These are phyloP conservation scores for Hydrophis major DNA, from an alignment of 2,797 vertebrate species.

Conservation along the genomic window DNA sequence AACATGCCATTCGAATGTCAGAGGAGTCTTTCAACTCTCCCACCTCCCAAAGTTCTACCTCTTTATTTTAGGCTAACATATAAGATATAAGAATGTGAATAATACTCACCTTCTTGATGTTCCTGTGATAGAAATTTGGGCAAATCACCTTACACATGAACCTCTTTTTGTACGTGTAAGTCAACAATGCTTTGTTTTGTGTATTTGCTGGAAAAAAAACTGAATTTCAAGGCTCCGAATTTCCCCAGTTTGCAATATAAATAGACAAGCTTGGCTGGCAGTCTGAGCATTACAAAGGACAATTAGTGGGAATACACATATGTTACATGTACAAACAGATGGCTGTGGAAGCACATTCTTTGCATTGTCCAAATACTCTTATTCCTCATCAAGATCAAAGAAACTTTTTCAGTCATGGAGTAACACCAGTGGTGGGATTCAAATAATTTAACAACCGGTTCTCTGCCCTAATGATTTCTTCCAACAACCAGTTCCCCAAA, in stretches of 20 bases:
- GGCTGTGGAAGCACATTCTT: neutral
- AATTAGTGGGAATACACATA: neutral
- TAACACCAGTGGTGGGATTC: neutral
- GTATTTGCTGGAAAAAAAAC: neutral
- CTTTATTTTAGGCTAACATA: neutral
- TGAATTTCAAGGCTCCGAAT: too few species aligned
- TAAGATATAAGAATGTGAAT: neutral
- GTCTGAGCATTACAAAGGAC: neutral
- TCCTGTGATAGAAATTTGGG: neutral
- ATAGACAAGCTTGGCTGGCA: neutral
- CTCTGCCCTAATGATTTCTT: too few species aligned
- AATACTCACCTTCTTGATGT: neutral
- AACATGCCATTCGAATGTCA: neutral
- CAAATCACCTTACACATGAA: neutral
- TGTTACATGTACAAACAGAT: too few species aligned
- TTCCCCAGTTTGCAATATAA: neutral
- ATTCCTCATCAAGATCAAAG: neutral
- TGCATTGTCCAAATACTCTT: too few species aligned
- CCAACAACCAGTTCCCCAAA: too few species aligned
- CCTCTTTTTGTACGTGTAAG: neutral
- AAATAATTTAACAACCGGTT: too few species aligned
- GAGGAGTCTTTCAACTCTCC: neutral
- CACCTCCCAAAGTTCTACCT: neutral
- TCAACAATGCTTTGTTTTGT: neutral
- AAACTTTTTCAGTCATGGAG: neutral